Conservation (phyloP, 1,140 invertebrate genomes). For the Anastatus disparis region DNA sequence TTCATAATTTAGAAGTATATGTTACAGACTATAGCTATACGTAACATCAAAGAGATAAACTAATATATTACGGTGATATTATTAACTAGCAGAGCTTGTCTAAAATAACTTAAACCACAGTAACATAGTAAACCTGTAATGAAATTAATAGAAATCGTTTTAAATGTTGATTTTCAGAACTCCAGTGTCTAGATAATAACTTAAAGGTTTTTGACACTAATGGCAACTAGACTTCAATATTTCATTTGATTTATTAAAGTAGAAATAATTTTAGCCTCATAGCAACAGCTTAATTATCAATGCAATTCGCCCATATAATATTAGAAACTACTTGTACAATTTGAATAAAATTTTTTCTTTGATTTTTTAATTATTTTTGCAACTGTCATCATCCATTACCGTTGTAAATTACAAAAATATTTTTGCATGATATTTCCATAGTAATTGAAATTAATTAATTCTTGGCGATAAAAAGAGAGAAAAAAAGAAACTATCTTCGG, state of each 20-base stretch:
- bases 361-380: no score
- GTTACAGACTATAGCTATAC: neutral
- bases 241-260: slow-evolving; percentile 3
- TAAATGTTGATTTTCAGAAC: slow-evolving; percentile 10
- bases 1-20: neutral
- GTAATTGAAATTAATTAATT: no score
- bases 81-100: neutral
- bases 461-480: no score
- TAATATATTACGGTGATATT: slow-evolving; percentile 4
- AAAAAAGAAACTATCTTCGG: neutral
- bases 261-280: neutral
- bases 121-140: neutral
- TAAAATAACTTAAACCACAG: neutral
- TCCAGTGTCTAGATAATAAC: slow-evolving; percentile 12
- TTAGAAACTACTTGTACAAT: no score
- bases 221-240: neutral
- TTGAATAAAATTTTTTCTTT: no score
- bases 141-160: slow-evolving; percentile 27
- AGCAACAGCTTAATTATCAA: slow-evolving; percentile 1
- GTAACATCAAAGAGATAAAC: slow-evolving; percentile 6
- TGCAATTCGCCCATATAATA: no score
- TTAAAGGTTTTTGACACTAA: neutral
- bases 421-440: neutral
- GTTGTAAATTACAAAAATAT: neutral
- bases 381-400: neutral